phyloP scores from a whole-genome alignment of 1,140 invertebrate genomes.

The Oncopeltus fasciatus region DNA sequence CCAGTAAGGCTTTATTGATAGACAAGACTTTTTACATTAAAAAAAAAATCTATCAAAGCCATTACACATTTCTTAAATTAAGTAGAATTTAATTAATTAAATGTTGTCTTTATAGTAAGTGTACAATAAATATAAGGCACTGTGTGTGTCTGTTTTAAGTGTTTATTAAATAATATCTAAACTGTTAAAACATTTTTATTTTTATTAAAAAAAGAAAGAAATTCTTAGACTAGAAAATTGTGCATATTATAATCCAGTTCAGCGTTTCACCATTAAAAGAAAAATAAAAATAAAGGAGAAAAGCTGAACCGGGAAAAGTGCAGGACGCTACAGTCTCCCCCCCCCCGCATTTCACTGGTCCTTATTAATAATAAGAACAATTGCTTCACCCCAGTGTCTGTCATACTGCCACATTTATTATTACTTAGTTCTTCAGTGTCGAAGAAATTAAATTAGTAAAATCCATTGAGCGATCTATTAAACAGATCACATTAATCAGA shows the following conservation, averaged over 20 bases:
- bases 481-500: constrained; percentile 7
- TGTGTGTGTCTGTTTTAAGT: too few species aligned
- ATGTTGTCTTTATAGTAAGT: background rate
- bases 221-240: constrained; percentile 4
- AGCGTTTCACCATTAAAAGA: background rate
- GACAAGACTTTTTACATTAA: constrained; percentile 16
- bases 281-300: background rate
- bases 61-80: background rate
- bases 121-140: constrained; percentile 1
- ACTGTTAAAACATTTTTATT: background rate
- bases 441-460: background rate
- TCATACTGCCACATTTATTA: background rate
- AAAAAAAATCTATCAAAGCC: constrained; percentile 16
- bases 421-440: background rate
- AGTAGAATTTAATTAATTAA: background rate
- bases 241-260: background rate
- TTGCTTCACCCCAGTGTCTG: background rate
- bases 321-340: background rate
- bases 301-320: background rate
- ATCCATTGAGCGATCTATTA: constrained; percentile 9
- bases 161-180: constrained; percentile 1
- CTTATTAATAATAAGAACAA: background rate
- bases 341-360: background rate
- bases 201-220: constrained; percentile 12
- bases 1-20: constrained; percentile 17